Evolutionary conservation across 1,140 invertebrate genomes (phyloP), one percentile per base, ranked within the genome.

Genomic region (Elymnias hypermnestra): DNA sequence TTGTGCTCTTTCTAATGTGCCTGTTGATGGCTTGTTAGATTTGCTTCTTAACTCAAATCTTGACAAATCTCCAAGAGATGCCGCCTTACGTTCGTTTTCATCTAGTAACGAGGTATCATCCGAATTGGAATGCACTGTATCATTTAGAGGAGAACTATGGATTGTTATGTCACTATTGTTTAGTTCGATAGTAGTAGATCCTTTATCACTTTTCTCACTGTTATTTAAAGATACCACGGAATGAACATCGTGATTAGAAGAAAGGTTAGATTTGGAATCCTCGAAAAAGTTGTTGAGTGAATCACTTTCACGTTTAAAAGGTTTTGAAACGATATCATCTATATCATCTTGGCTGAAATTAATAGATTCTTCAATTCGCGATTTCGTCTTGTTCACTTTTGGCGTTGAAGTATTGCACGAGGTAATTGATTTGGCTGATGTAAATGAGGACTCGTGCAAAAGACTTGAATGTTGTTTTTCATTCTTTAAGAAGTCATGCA

Each of bases 1-100:
- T 62, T 95, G 92, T 0, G 94, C 93, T 50, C 94, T 88, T 79
- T 95, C 94, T 12, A 95, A 74, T 13, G 90, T 92, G 19, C 88
- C 85, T 12, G 75, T 84, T 18, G 78, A 67, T 13, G 72, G 77
- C 45, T 75, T 84, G 23, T 42, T 74, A 1, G 87, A 86, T 59
- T 89, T 91, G 8, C 78, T 55, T 47, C 79, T 84, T 2, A 88
- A 83, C 53, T 93, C 91, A 50, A 94, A 90, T 69, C 91, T 91
- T 0, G 93, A 94, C 18, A 95, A 75, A 74, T 95, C 94, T 2
- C 93, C 94, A 1, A 95, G 83, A 41, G 94, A 95, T 0, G 93
- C 92, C 1, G 94, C 93, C 86, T 94, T 94, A 15, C 93, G 86
- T 57, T 91, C 92, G 53, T 90, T 89, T 47, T 92, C 90, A 42